Evolutionary conservation across 2,888 invertebrate species (phyloP), one percentile per base, ranked within the genome.

Genomic region (Deilephila porcellus): DNA sequence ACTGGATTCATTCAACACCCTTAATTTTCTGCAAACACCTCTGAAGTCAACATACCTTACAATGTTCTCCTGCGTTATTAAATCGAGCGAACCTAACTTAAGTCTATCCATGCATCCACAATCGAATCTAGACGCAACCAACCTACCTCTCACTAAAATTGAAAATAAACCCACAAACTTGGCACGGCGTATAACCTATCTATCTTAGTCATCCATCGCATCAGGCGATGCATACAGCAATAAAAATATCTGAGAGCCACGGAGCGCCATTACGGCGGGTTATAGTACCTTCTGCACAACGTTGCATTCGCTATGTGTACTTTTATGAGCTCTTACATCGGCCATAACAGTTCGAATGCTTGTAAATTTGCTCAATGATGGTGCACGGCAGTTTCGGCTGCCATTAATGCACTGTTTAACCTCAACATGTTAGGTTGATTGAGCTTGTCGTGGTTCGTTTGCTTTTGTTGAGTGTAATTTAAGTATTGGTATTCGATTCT

Each of bases 301-400:
- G 77, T 76, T 77, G 77, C 77, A 82, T 76, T 74, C 71, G 74
- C 70, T 79, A 34, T 74, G 72, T 76, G 77, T 79, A 81, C 76
- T 78, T 82, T 85, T 82, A 86, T 78, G 78, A 81, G 79, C 79
- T 79, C 81, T 83, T 80, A 81, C 81, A 77, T 78, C 73, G 74
- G 74, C 76, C 72, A 76, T 82, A 82, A 82, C 79, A 79, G 78
- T 77, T 79, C 73, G 78, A 80, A 79, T 74, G 81, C 78, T 80
- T 81, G 79, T 85, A 85, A 83, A 85, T 83, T 84, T 81, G 74
- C 63, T 79, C 78, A 80, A 80, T 79, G 81, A 82, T 83, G 78
- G 74, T 79, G 77, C 77, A 80, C 78, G 76, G 76, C 79, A 77
- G 75, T 83, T 85, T 56, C 72, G 74, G n/a, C 78, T 78, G 78